Evolutionary conservation across 2,888 invertebrate species (phyloP).

Genomic region (Anaspis maculata): DNA sequence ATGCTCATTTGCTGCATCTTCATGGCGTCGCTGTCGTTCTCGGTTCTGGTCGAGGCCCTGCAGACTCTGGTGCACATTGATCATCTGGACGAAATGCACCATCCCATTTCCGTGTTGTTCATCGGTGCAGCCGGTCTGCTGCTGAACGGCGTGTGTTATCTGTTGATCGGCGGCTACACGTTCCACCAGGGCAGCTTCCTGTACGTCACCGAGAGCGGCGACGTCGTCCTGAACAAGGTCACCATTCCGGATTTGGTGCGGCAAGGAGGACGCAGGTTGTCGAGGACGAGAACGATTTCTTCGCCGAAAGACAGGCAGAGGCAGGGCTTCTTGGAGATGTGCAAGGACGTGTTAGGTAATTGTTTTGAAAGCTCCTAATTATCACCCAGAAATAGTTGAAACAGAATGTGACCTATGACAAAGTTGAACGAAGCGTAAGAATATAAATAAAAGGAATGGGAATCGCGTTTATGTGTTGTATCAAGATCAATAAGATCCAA

Average conservation of each 20-base stretch:
- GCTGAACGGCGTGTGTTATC: conserved; percentile 68
- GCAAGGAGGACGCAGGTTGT: conserved; percentile 43
- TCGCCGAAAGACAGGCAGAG: not conserved
- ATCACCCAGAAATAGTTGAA: too few species aligned
- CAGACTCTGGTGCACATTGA: conserved; percentile 71
- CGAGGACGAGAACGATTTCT: conserved; percentile 37
- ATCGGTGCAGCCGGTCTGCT: conserved; percentile 64
- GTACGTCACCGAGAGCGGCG: conserved; percentile 54
- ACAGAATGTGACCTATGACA: too few species aligned
- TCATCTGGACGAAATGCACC: conserved; percentile 64
- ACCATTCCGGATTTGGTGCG: conserved; percentile 37
- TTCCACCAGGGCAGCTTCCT: conserved; percentile 64
- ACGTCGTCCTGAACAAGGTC: conserved; percentile 53
- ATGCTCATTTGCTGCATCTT: conserved; percentile 75
- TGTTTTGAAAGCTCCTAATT: too few species aligned
- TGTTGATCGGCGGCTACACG: conserved; percentile 74
- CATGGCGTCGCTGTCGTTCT: conserved; percentile 74
- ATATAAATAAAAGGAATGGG: too few species aligned
- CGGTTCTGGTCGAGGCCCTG: conserved; percentile 70
- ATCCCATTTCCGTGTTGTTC: conserved; percentile 64
- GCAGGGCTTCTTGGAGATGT: conserved; percentile 52
- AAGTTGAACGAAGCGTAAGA: too few species aligned
- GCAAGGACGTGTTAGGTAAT: conserved; percentile 52
- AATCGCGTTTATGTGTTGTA: too few species aligned
- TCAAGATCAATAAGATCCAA: too few species aligned